Evolutionary conservation across 2,113 vertebrate species (phyloP).

Genomic region (Micronycteris hirsuta): DNA sequence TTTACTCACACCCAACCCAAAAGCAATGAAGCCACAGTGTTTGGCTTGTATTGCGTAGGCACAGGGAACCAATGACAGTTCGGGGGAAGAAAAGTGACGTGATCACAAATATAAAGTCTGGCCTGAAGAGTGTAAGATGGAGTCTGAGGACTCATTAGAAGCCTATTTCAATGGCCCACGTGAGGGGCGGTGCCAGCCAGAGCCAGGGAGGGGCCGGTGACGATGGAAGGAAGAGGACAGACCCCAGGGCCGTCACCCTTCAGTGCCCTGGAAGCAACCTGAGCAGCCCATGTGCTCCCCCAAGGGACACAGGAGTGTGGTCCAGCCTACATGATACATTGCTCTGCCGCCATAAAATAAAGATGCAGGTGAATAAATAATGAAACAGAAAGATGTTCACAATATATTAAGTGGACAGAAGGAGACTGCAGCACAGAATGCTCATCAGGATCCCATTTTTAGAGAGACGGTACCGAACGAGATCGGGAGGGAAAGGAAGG

Average conservation of each 20-base stretch:
- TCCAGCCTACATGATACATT: neutral
- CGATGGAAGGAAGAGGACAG: neutral
- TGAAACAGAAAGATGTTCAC: neutral
- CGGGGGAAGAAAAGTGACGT: neutral
- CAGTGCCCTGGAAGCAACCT: neutral
- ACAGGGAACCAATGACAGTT: neutral
- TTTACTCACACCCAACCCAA: neutral
- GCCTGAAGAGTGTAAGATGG: neutral
- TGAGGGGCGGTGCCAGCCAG: neutral
- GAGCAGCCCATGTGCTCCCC: accelerated
- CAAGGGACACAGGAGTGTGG: accelerated
- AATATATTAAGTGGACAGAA: neutral
- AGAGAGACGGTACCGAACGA: neutral
- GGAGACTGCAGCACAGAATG: neutral
- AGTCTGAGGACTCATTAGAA: neutral
- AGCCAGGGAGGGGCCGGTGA: neutral
- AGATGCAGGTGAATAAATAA: conserved; percentile 10
- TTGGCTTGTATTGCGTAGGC: neutral
- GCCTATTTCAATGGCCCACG: neutral
- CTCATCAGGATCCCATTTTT: neutral
- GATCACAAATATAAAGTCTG: neutral
- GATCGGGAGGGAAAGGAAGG: neutral
- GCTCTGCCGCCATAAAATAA: neutral
- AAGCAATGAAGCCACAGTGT: neutral
- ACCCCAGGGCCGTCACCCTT: neutral